Base-by-base conservation (phyloP, 2,888 invertebrate genomes). In the Slavum lentiscoides region DNA sequence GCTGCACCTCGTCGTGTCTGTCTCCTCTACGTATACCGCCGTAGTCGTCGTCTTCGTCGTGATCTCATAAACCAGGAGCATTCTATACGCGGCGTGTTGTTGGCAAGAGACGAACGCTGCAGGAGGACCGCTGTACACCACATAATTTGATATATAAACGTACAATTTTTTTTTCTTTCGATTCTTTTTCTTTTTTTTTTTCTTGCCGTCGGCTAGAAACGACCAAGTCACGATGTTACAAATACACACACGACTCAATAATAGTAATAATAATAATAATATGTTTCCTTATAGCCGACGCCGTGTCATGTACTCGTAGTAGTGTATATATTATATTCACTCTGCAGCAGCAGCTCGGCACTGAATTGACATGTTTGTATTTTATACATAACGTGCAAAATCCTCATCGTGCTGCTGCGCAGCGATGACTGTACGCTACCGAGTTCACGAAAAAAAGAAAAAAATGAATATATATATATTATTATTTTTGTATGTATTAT, bases 31-130 rank as follows among this genome's bases (percentile, higher is more conserved):
- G n/a, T n/a, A 30, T 30, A 30, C 30, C 30, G 30, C 30, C 74
- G 11, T 11, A 43, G 58, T 17, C 62, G 80, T 72, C 80, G 72
- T 72, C 72, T 43, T n/a, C 62, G 80, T 72, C 80, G 80, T 72
- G 80, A 80, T 72, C 80, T 72, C 80, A 43, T 80, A 80, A 80
- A 72, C 70, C 80, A 64, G 80, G 30, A 80, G 80, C 80, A 59
- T 66, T 55, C 59, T 21, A 21, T n/a, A 59, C 58, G 9, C 61
- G 6, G 9, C 70, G 55, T 19, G 30, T 19, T 23, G 49, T 17
- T 19, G 61, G n/a, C 43, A 13, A 5, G 4, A 8, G 55, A 72
- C 62, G 55, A 55, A 61, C 61, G 61, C 69, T 69, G 70, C 55
- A 70, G 68, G 70, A 58, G 17, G 62, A 62, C 64, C 64, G 17